A percentile compares a stretch with the other conserved stretches of the same genome.
phyloP scores from a whole-genome alignment of 2,113 vertebrate species.

The Syngnathus floridae region DNA sequence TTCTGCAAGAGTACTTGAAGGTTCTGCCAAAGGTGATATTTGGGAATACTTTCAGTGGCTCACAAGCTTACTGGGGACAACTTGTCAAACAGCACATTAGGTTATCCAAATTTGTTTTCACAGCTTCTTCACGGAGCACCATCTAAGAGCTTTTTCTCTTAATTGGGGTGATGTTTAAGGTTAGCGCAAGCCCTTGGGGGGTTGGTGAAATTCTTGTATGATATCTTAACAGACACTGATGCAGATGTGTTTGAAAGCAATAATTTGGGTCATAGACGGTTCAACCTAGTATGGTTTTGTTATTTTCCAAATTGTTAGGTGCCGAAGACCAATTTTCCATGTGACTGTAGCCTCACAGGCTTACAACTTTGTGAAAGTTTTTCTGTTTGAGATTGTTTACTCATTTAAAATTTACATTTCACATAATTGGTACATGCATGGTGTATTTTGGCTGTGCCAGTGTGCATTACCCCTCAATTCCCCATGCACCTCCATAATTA shows the following conservation, averaged over 20 bases:
- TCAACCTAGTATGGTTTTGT: not conserved
- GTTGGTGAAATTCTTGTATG: slow-evolving; percentile 14
- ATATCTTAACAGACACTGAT: slow-evolving; percentile 1
- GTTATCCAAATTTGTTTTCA: slow-evolving; percentile 28
- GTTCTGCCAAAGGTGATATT: slow-evolving; percentile 22
- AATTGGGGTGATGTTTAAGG: slow-evolving; percentile 39
- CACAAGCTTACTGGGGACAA: slow-evolving; percentile 5
- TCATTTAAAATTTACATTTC: slow-evolving; percentile 7
- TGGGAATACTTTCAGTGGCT: slow-evolving; percentile 20
- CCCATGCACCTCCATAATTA: slow-evolving; percentile 52
- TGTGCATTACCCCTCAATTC: slow-evolving; percentile 16
- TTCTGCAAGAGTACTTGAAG: not conserved
- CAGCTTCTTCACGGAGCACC: slow-evolving; percentile 9
- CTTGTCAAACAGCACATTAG: slow-evolving; percentile 19
- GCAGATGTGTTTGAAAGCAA: not conserved
- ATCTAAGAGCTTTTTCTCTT: slow-evolving; percentile 11
- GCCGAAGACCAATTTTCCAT: not conserved
- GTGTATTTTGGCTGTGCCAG: not conserved
- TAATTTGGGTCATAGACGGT: not conserved
- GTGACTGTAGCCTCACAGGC: not conserved
- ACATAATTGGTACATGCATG: not conserved
- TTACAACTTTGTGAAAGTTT: not conserved
- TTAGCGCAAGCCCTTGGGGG: slow-evolving; percentile 19
- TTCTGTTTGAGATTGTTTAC: slow-evolving; percentile 3
- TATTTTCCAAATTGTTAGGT: not conserved